Percentiles rank a stretch among this genome's conserved stretches.
Conservation (phyloP, 2,797 vertebrate genomes). For the Petrocephalus schoutedeni region DNA sequence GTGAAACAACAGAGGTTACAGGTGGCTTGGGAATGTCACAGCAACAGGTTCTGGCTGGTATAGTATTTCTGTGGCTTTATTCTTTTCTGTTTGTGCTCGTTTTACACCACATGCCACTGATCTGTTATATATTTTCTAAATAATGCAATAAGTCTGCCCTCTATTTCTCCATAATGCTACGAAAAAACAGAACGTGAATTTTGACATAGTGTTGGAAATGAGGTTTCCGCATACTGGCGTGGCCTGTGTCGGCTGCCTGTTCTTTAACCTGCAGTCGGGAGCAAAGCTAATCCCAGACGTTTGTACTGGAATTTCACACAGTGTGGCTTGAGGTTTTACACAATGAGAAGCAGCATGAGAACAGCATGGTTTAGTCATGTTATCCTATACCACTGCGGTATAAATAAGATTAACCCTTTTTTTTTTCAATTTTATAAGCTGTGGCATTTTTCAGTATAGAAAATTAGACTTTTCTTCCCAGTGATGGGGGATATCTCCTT, state of each 20-base stretch:
- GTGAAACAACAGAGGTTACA: background rate
- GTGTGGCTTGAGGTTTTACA: background rate
- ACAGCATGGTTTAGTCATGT: background rate
- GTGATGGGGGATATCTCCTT: background rate
- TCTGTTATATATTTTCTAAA: background rate
- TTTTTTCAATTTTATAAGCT: background rate
- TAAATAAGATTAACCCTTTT: slow-evolving; percentile 1
- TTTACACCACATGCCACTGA: background rate
- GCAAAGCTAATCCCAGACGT: background rate
- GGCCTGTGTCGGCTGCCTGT: background rate
- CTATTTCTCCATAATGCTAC: background rate
- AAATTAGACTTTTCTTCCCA: background rate
- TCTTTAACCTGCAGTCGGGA: background rate
- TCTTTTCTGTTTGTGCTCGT: background rate
- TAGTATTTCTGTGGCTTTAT: background rate
- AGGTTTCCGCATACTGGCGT: background rate
- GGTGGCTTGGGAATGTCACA: background rate
- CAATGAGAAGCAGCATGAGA: background rate
- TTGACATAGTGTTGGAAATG: background rate
- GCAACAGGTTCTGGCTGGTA: background rate
- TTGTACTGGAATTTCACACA: background rate
- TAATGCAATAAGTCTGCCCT: background rate
- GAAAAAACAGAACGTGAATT: background rate
- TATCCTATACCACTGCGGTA: background rate
- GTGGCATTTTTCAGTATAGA: background rate